Percentiles rank a stretch among this genome's conserved stretches.
Evolutionary conservation across 2,797 vertebrate species (phyloP).

Genomic region (Tachyglossus aculeatus): DNA sequence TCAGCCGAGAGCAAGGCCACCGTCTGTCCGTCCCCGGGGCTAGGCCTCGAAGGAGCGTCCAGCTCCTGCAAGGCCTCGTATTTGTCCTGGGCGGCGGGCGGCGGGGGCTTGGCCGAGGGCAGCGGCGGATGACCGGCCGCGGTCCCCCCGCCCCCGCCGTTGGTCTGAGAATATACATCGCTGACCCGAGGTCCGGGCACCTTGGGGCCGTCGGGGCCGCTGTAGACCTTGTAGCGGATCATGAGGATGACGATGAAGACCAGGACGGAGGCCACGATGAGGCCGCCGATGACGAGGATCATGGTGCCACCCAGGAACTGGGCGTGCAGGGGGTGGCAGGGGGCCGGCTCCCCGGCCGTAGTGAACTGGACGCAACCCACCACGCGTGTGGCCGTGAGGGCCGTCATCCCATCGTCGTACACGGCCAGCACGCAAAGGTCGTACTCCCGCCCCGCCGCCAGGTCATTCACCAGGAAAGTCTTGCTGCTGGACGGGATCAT

Average conservation of each 20-base stretch:
- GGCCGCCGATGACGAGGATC: slow-evolving; percentile 95
- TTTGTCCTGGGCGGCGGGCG: slow-evolving; percentile 75
- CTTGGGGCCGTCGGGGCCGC: slow-evolving; percentile 79
- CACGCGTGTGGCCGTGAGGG: slow-evolving; percentile 84
- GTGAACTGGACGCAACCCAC: slow-evolving; percentile 92
- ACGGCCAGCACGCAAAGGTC: slow-evolving; percentile 89
- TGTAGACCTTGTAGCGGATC: slow-evolving; percentile 93
- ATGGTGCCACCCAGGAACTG: slow-evolving; percentile 93
- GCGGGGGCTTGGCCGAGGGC: neutral
- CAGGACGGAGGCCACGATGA: slow-evolving; percentile 92
- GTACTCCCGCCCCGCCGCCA: slow-evolving; percentile 88
- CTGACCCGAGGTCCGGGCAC: slow-evolving; percentile 64
- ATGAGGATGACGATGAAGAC: slow-evolving; percentile 96
- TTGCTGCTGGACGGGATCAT: slow-evolving; percentile 92
- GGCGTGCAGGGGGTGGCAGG: slow-evolving; percentile 87
- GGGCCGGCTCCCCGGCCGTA: slow-evolving; percentile 81
- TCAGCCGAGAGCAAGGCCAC: slow-evolving; percentile 73
- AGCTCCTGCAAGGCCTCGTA: slow-evolving; percentile 71
- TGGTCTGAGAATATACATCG: slow-evolving; percentile 85
- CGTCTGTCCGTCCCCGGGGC: slow-evolving; percentile 67
- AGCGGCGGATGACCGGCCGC: slow-evolving; percentile 43
- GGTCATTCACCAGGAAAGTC: slow-evolving; percentile 89
- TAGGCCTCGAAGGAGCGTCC: slow-evolving; percentile 49
- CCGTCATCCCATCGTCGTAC: slow-evolving; percentile 89
- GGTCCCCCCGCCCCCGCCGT: slow-evolving; percentile 73